These are phyloP conservation scores for Yasuhikotakia modesta DNA, from an alignment of 2,797 vertebrate genomes.

Conservation along the genomic window DNA sequence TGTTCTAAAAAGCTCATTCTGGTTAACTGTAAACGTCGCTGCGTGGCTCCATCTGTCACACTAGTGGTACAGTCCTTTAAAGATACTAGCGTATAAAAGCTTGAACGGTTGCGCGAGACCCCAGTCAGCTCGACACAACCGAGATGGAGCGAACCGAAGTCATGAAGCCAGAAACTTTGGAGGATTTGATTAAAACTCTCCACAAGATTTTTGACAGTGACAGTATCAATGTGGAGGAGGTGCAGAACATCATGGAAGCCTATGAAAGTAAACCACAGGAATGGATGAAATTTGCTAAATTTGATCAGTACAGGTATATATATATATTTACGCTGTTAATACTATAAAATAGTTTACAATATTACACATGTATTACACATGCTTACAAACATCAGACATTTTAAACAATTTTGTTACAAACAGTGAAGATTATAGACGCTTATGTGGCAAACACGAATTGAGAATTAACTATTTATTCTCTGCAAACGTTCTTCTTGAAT, in stretches of 20 bases:
- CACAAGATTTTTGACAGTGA: slow-evolving; percentile 84
- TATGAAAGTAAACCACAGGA: slow-evolving; percentile 89
- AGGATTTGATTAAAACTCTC: slow-evolving; percentile 84
- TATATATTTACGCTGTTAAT: too few species aligned
- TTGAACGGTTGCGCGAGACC: background rate
- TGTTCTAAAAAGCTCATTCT: background rate
- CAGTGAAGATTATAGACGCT: background rate
- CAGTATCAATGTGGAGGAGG: slow-evolving; percentile 85
- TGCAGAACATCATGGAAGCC: slow-evolving; percentile 87
- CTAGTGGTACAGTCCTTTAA: slow-evolving; percentile 42
- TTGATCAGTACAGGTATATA: slow-evolving; percentile 90
- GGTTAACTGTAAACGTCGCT: too few species aligned
- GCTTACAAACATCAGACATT: background rate
- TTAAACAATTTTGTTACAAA: background rate
- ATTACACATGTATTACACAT: too few species aligned
- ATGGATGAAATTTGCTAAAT: slow-evolving; percentile 86
- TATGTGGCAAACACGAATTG: background rate
- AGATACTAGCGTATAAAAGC: slow-evolving; percentile 46
- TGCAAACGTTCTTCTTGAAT: background rate
- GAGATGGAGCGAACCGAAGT: slow-evolving; percentile 84
- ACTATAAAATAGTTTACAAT: too few species aligned
- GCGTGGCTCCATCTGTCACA: background rate
- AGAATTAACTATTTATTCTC: background rate
- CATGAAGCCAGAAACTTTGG: slow-evolving; percentile 79
- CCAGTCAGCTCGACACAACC: background rate